Evolutionary conservation across 2,888 invertebrate species (phyloP), one percentile per base, ranked within the genome.

Genomic region (Drosophila meridiana): DNA sequence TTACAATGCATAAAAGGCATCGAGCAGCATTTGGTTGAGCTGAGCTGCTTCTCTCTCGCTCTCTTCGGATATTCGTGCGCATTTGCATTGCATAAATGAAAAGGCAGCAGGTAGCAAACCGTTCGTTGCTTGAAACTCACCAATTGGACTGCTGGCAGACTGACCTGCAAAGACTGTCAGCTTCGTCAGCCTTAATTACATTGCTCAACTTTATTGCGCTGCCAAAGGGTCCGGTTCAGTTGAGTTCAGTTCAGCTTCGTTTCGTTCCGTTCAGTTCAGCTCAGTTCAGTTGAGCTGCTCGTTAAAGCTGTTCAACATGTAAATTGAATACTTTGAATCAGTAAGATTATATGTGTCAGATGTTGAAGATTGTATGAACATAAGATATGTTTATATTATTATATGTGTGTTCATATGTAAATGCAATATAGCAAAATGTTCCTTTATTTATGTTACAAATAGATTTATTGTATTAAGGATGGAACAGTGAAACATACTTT

Each of bases 1-100:
- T 86, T 86, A 86, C 85, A 88, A 83, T 83, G 82, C 79, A 86
- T 78, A 88, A 83, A 69, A 69, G 67, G 50, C 71, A 78, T 78
- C 58, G 75, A 75, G 64, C 71, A 50, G 50, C 66, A 57, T 40
- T 65, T 43, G 58, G 56, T 45, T 48, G n/a, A 71, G 59, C 48
- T 55, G 28, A 52, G 55, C 56, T 58, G 52, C 36, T 36, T 34
- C 8, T 34, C 34, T 34, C 34, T 34, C 34, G 4, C 34, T 34
- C 34, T 34, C 8, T 9, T 36, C 70, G 78, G 62, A 71, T 28
- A 32, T 53, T 45, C 50, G 60, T 52, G 52, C 58, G 61, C 68
- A 73, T 81, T 79, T 73, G 73, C 76, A 70, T 73, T 28, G 68
- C 62, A 63, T 66, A 65, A 69, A 76, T 69, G 43, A 28, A 59